Conservation (phyloP, 2,113 vertebrate genomes). For the Brachyhypopomus occidentalis region DNA sequence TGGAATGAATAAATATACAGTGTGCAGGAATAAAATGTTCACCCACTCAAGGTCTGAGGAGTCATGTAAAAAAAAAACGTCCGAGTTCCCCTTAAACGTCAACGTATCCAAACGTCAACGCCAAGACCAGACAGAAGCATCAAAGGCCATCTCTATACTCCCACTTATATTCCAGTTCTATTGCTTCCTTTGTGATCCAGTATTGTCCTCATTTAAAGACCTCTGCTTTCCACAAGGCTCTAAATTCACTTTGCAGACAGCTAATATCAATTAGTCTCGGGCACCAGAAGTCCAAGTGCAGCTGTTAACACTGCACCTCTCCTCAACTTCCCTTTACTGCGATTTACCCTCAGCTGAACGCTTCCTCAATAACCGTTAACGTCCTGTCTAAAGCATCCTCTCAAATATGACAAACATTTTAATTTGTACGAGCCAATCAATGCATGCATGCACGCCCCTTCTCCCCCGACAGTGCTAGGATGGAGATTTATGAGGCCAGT, state of each 20-base stretch:
- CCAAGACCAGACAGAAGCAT: neutral
- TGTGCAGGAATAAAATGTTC: neutral
- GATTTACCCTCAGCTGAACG: neutral
- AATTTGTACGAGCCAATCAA: constrained; percentile 1
- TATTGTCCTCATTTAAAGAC: neutral
- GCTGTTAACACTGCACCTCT: neutral
- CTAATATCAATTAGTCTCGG: neutral
- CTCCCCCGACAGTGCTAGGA: neutral
- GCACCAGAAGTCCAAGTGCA: neutral
- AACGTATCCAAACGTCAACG: no score
- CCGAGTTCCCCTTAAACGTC: neutral
- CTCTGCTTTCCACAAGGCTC: neutral
- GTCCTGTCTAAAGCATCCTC: neutral
- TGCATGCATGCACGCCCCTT: neutral
- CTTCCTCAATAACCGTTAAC: constrained; percentile 2
- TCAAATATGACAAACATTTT: constrained; percentile 13
- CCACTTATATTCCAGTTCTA: neutral
- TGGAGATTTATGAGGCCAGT: neutral
- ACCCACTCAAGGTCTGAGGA: neutral
- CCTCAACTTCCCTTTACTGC: neutral
- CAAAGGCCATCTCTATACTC: no score
- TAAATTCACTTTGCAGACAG: neutral
- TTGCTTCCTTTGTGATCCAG: neutral
- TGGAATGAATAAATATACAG: neutral
- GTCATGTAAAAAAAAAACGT: neutral